Evolutionary conservation across 2,797 vertebrate species (phyloP).

Genomic region (Myotis planiceps): DNA sequence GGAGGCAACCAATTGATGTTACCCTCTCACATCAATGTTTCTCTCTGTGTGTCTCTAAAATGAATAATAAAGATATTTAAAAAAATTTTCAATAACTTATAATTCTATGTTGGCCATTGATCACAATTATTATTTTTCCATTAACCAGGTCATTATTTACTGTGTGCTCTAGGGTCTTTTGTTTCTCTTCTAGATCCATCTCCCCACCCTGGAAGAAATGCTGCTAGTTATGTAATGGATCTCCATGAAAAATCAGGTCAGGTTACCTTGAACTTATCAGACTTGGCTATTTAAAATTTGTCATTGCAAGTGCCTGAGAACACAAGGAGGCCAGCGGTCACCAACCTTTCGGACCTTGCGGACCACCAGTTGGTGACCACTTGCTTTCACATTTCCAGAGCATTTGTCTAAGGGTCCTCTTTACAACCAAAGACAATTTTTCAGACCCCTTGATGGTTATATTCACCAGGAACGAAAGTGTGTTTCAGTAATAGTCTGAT

Average conservation of each 20-base stretch:
- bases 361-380: no score
- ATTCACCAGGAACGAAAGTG: neutral
- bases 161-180: neutral
- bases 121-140: neutral
- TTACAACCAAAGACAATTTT: conserved; percentile 28
- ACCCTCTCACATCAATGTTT: neutral
- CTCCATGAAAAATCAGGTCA: neutral
- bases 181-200: neutral
- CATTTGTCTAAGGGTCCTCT: neutral
- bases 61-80: neutral
- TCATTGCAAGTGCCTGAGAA: neutral
- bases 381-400: conserved; percentile 9
- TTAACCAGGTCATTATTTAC: neutral
- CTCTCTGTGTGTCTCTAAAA: neutral
- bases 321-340: neutral
- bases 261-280: neutral
- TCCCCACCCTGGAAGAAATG: neutral
- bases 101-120: neutral
- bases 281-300: neutral
- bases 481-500: neutral
- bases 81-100: neutral
- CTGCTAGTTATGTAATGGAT: neutral
- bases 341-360: no score
- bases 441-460: neutral
- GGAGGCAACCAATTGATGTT: neutral